These are phyloP conservation scores for Manis crassicaudata DNA, from an alignment of 2,797 vertebrate genomes.

Conservation along the genomic window DNA sequence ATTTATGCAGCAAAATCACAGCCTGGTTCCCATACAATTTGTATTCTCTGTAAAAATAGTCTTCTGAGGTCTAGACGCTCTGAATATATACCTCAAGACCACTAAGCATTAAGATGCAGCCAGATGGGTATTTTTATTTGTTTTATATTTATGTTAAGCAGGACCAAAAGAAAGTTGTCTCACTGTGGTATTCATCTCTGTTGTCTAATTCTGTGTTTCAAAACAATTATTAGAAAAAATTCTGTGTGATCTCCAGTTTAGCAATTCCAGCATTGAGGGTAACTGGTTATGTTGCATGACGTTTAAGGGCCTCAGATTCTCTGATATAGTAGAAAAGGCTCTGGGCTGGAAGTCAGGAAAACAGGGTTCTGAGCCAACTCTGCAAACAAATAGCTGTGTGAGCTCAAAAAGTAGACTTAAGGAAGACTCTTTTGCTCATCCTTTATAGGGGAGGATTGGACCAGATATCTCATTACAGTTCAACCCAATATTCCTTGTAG, in stretches of 20 bases:
- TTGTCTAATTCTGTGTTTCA: constrained; percentile 17
- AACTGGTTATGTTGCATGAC: neutral
- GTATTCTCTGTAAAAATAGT: constrained; percentile 28
- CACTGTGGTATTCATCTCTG: constrained; percentile 7
- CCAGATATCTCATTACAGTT: neutral
- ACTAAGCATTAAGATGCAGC: neutral
- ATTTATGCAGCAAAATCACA: neutral
- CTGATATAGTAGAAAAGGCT: neutral
- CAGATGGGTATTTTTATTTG: constrained; percentile 45
- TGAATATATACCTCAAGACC: constrained; percentile 5
- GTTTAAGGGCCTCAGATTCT: neutral
- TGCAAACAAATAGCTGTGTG: neutral
- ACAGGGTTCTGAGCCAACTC: neutral
- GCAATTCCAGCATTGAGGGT: neutral
- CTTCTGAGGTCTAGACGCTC: neutral
- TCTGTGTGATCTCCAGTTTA: neutral
- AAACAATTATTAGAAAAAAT: constrained; percentile 22
- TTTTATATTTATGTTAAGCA: constrained; percentile 44
- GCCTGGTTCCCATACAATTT: constrained; percentile 24
- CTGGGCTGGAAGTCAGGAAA: neutral
- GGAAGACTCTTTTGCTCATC: neutral
- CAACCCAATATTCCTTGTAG: constrained; percentile 4
- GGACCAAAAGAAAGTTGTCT: constrained; percentile 16
- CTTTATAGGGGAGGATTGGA: neutral
- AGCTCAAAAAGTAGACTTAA: neutral